These are phyloP conservation scores for Xiphydria camelus DNA, from an alignment of 2,888 invertebrate species.

Conservation along the genomic window DNA sequence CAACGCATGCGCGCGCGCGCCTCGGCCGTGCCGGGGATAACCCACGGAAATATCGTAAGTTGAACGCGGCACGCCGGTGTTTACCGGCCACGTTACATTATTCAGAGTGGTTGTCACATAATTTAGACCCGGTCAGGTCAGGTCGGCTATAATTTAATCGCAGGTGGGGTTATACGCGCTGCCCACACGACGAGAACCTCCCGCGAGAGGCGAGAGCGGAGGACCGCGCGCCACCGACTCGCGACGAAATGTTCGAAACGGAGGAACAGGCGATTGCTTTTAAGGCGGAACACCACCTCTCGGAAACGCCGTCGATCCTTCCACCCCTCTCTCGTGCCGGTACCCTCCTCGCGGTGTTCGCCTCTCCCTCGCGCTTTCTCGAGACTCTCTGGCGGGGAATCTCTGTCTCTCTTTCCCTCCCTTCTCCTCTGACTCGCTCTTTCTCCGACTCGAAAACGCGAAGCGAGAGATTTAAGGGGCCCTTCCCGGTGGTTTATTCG, in stretches of 20 bases:
- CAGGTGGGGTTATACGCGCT: conserved; percentile 44
- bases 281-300: conserved; percentile 38
- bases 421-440: conserved; percentile 6
- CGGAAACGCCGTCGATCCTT: not conserved
- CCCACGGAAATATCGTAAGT: conserved; percentile 38
- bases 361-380: too few relatives aligned
- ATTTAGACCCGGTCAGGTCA: conserved; percentile 41
- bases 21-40: too few relatives aligned
- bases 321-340: conserved; percentile 13
- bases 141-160: conserved; percentile 50
- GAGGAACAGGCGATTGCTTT: conserved; percentile 54
- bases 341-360: conserved; percentile 21
- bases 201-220: conserved; percentile 19
- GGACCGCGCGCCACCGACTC: conserved; percentile 19
- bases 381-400: conserved; percentile 16
- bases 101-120: conserved; percentile 45
- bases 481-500: too few relatives aligned
- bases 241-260: conserved; percentile 52
- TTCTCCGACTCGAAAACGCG: conserved; percentile 5
- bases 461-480: too few relatives aligned
- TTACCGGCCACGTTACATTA: conserved; percentile 49
- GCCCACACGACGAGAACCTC: too few relatives aligned
- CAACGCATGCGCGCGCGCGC: too few relatives aligned
- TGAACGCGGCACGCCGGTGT: conserved; percentile 32
- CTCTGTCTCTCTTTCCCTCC: conserved; percentile 15